Conservation (phyloP, 2,888 invertebrate genomes). For the Tholera decimalis region DNA sequence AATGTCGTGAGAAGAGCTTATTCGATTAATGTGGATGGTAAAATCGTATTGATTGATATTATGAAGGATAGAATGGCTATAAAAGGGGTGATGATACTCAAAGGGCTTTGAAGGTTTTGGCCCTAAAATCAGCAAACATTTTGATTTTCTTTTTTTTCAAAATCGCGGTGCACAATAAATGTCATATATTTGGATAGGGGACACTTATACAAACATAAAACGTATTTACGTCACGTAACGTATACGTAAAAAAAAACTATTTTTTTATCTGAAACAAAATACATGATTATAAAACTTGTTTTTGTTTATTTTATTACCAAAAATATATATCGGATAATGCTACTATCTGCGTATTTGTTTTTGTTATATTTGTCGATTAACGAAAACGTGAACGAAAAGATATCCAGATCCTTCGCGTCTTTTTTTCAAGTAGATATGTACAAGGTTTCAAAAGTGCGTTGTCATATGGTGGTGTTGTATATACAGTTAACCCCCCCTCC, state of each 20-base stretch:
- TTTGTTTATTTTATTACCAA: conserved; percentile 23
- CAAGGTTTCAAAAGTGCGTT: no score
- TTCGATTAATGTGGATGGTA: not conserved
- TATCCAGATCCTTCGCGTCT: not conserved
- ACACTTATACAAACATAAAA: no score
- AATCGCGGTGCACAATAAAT: no score
- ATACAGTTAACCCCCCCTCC: no score
- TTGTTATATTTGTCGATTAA: conserved; percentile 16
- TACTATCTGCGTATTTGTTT: conserved; percentile 22
- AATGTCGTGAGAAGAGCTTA: not conserved
- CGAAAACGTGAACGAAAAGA: conserved; percentile 6
- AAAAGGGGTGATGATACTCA: no score
- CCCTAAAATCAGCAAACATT: no score
- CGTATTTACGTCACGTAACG: conserved; percentile 5
- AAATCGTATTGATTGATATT: not conserved
- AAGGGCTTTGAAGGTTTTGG: no score
- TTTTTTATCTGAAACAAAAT: conserved; percentile 24
- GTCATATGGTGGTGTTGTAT: no score
- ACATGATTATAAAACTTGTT: conserved; percentile 21
- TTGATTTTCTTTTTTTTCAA: no score
- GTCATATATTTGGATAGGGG: no score
- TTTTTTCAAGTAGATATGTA: not conserved
- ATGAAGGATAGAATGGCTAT: not conserved
- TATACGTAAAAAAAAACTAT: conserved; percentile 14
- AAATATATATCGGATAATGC: conserved; percentile 25